These are phyloP conservation scores for Dolichotis patagonum DNA, from an alignment of 2,113 vertebrate species.

Conservation along the genomic window DNA sequence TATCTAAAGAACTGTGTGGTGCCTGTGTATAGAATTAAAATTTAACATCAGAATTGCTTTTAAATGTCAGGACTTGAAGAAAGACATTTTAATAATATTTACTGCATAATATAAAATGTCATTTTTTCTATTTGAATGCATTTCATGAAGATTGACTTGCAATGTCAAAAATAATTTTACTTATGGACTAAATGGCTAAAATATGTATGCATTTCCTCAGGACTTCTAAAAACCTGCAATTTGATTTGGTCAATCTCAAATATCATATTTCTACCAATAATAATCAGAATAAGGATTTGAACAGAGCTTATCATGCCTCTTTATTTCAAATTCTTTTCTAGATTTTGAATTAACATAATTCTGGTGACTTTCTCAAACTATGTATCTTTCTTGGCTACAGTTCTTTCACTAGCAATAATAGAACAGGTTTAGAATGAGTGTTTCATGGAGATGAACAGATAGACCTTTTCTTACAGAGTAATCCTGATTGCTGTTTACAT, in stretches of 20 bases:
- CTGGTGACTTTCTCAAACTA: background rate
- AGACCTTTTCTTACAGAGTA: background rate
- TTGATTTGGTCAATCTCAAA: background rate
- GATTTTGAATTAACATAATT: slow-evolving; percentile 30
- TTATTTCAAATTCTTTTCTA: slow-evolving; percentile 8
- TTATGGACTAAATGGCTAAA: slow-evolving; percentile 60
- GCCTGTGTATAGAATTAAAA: slow-evolving; percentile 74
- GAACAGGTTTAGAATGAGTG: background rate
- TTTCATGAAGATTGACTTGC: slow-evolving; percentile 60
- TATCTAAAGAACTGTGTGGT: slow-evolving; percentile 52
- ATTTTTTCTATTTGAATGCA: slow-evolving; percentile 72
- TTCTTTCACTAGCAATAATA: background rate
- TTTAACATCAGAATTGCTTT: slow-evolving; percentile 78
- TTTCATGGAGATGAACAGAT: background rate
- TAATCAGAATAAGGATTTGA: slow-evolving; percentile 47
- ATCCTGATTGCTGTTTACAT: background rate
- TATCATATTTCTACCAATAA: background rate
- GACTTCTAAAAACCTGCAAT: background rate
- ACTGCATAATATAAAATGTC: slow-evolving; percentile 72
- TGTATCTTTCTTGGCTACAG: background rate
- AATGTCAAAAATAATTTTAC: slow-evolving; percentile 66
- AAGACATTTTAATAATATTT: slow-evolving; percentile 78
- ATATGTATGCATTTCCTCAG: background rate
- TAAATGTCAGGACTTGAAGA: slow-evolving; percentile 76
- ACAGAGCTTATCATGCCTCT: background rate